Conservation (phyloP, 2,888 invertebrate genomes). For the Apamea monoglypha region DNA sequence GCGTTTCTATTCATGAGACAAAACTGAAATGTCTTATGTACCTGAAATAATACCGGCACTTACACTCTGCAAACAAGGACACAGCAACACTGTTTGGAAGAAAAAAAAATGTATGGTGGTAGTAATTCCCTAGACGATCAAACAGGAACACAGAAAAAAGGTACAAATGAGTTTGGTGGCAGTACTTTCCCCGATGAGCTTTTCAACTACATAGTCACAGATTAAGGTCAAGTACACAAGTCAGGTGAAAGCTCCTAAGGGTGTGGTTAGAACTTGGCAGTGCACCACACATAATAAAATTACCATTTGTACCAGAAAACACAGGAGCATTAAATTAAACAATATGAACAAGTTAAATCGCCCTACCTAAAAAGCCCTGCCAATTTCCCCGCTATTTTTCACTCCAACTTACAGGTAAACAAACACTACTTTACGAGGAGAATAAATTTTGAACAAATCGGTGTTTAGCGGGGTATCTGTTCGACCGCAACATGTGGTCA, state of each 20-base stretch:
- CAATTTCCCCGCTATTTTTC: conserved; percentile 49
- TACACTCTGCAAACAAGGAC: not conserved
- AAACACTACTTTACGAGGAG: conserved; percentile 48
- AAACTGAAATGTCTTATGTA: not conserved
- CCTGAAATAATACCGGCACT: not conserved
- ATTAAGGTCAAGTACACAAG: not conserved
- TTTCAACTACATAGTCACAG: not conserved
- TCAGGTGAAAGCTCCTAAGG: conserved; percentile 26
- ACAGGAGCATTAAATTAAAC: conserved; percentile 26
- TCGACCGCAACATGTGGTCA: conserved; percentile 66
- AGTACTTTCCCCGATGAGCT: not conserved
- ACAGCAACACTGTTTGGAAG: not conserved
- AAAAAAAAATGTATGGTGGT: no score
- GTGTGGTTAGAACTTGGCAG: conserved; percentile 42
- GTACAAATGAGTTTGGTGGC: not conserved
- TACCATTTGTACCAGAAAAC: conserved; percentile 36
- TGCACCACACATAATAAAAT: conserved; percentile 15
- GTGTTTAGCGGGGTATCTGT: conserved; percentile 49
- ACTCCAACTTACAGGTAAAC: conserved; percentile 43
- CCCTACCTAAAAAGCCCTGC: conserved; percentile 22
- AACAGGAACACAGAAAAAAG: not conserved
- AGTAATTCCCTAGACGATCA: not conserved
- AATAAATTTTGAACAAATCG: conserved; percentile 63
- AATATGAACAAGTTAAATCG: conserved; percentile 18
- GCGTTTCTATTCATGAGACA: no score